phyloP scores from a whole-genome alignment of 1,140 invertebrate species.

The Drosophila littoralis region DNA sequence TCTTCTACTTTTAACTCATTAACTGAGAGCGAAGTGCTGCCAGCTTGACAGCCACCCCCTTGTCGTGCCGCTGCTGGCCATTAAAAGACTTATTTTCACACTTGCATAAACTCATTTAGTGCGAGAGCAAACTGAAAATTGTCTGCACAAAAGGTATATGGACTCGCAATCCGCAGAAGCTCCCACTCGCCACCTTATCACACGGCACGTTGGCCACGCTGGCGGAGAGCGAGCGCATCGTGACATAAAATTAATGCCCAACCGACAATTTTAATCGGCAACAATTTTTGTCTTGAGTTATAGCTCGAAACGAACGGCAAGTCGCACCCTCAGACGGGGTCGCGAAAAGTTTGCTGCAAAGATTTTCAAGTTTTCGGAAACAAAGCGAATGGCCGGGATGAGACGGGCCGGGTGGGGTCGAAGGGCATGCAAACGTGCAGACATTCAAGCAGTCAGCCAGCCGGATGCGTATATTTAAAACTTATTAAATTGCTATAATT shows the following conservation, averaged over 20 bases:
- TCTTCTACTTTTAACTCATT: slow-evolving; percentile 79
- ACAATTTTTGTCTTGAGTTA: slow-evolving; percentile 82
- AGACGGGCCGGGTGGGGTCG: too few relatives aligned
- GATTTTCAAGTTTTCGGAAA: slow-evolving; percentile 62
- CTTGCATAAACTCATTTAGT: slow-evolving; percentile 82
- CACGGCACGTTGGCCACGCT: slow-evolving; percentile 68
- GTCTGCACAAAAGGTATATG: slow-evolving; percentile 40
- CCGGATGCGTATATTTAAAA: slow-evolving; percentile 84
- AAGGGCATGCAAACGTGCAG: slow-evolving; percentile 14
- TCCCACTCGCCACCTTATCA: slow-evolving; percentile 60
- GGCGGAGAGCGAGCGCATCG: slow-evolving; percentile 61
- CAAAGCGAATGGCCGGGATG: neutral
- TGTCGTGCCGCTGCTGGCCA: slow-evolving; percentile 51
- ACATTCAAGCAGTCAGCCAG: slow-evolving; percentile 27
- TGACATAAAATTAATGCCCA: slow-evolving; percentile 84
- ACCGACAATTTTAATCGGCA: slow-evolving; percentile 84
- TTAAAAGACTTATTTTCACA: slow-evolving; percentile 83
- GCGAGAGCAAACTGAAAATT: slow-evolving; percentile 62
- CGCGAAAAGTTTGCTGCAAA: slow-evolving; percentile 68
- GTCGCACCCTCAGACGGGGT: slow-evolving; percentile 32
- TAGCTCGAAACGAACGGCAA: slow-evolving; percentile 49
- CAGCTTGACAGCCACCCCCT: slow-evolving; percentile 4
- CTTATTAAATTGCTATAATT: slow-evolving; percentile 85
- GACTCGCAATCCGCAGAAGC: slow-evolving; percentile 3
- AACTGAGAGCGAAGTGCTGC: slow-evolving; percentile 50